These are phyloP conservation scores for Achatina immaculata DNA, from an alignment of 1,140 invertebrate genomes.

Conservation along the genomic window DNA sequence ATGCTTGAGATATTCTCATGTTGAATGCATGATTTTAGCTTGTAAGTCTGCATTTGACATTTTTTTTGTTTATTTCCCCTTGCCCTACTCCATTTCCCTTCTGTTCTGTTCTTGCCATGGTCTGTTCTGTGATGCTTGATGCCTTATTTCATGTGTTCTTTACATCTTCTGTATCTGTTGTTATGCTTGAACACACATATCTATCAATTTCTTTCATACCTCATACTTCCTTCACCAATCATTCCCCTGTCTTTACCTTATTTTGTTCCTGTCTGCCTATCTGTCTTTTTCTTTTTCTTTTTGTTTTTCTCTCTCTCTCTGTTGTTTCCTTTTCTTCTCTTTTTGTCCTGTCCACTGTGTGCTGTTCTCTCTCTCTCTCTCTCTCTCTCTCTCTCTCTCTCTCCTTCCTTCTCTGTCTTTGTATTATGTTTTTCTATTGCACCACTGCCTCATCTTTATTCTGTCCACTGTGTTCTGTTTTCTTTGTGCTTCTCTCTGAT, in stretches of 20 bases:
- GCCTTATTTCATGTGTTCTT: neutral
- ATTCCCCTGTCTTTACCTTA: neutral
- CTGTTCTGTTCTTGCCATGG: too few relatives aligned
- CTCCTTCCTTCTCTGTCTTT: neutral
- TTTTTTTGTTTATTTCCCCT: too few relatives aligned
- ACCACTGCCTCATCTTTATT: neutral
- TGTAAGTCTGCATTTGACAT: too few relatives aligned
- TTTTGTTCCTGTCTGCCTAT: neutral
- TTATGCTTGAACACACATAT: neutral
- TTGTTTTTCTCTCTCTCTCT: neutral
- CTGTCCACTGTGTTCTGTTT: neutral
- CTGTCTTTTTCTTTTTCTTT: neutral
- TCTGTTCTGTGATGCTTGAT: too few relatives aligned
- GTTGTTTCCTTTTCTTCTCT: neutral
- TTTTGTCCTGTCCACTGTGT: neutral
- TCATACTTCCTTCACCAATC: neutral
- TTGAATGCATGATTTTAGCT: too few relatives aligned
- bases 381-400: neutral
- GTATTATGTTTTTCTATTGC: neutral
- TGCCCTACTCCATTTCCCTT: too few relatives aligned
- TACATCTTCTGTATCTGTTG: neutral
- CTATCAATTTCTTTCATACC: neutral
- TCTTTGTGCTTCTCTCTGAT: neutral
- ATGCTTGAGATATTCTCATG: too few relatives aligned
- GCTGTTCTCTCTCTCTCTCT: neutral